Base-by-base conservation (phyloP, 2,888 invertebrate genomes). In the Drosophila incognita region DNA sequence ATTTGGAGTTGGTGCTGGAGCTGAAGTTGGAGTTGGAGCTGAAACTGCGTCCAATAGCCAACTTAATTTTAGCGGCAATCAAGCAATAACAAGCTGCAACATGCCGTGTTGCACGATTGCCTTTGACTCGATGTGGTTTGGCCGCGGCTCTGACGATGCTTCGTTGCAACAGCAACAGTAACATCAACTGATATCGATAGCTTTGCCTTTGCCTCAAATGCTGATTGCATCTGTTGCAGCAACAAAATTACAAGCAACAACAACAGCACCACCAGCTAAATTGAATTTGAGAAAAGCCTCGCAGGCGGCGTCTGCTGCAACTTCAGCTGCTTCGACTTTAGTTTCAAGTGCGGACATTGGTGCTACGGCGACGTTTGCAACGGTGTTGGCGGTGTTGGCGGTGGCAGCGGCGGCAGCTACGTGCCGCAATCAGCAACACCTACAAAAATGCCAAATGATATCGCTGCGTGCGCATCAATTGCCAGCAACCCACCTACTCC, bases 71-170 rank as follows among this genome's bases (percentile, higher is more conserved):
- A 90, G 87, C 90, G 81, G 87, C 87, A 87, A 87, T 87, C 87
- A 87, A 87, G 87, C 87, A 90, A 87, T 90, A 87, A 87, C 87
- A 87, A 87, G 86, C 90, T 81, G 79, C 90, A 87, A 86, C 85
- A 85, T 85, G 90, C 85, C 85, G 88, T 85, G 85, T 90, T 90
- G 90, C 89, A 90, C 90, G 90, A 85, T 85, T 85, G 85, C 90
- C 90, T 85, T 85, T 89, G 89, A 89, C 82, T 86, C 89, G 61
- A 49, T 65, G 69, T 65, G 48, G 68, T 76, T 67, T 61, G 67
- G 68, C 68, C 59, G 57, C 64, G 64, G 46, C 66, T 73, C 57
- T 15, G 57, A 11, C 74, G 58, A 65, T 66, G 67, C 76, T 53
- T 40, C 58, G 69, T 74, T 52, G 56, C 86, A 69, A 62, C 71